Evolutionary conservation across 2,888 invertebrate genomes (phyloP), one percentile per base, ranked within the genome.

Genomic region (Epinotia bilunana): DNA sequence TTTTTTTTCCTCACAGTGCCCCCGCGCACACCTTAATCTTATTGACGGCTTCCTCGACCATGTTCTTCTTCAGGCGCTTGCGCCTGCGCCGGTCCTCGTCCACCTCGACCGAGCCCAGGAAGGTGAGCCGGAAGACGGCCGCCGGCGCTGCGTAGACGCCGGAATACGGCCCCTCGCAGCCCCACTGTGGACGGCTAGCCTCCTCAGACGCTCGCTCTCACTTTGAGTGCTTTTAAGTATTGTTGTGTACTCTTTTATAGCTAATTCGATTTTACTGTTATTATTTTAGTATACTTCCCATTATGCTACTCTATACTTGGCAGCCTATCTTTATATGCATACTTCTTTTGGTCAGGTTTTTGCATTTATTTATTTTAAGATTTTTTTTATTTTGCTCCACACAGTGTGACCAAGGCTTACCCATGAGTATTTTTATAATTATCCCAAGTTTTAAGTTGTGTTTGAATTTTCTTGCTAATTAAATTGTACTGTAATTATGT

Each of bases 1-100:
- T 12, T 20, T 55, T 55, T 18, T 55, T 55, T 1, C 63, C 63
- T 67, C 57, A 58, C 57, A 74, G 69, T 58, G 18, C 63, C 28
- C 61, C 46, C 67, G 87, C 88, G 89, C 88, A 88, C 95, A 97
- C 97, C 97, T 97, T 97, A 89, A 97, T 97, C 94, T 97, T 97
- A 92, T 96, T 96, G 93, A 97, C 97, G 85, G 97, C 97, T 91
- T 97, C 97, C 94, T 97, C 97, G 87, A 97, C 97, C 97, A 97
- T 97, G 94, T 96, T 96, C 95, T 97, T 97, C 96, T 97, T 97
- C 94, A 95, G 96, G 86, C 97, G 95, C 91, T 96, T 96, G 91
- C 96, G 96, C 86, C 96, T 95, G 84, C 96, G 95, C 86, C 95
- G 95, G 95, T 97, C 97, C 95, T 97, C 97, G 90, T 97, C 97